Percentiles rank a stretch among this genome's conserved stretches.
phyloP scores from a whole-genome alignment of 2,888 invertebrate species.

The Tipula lateralis region DNA sequence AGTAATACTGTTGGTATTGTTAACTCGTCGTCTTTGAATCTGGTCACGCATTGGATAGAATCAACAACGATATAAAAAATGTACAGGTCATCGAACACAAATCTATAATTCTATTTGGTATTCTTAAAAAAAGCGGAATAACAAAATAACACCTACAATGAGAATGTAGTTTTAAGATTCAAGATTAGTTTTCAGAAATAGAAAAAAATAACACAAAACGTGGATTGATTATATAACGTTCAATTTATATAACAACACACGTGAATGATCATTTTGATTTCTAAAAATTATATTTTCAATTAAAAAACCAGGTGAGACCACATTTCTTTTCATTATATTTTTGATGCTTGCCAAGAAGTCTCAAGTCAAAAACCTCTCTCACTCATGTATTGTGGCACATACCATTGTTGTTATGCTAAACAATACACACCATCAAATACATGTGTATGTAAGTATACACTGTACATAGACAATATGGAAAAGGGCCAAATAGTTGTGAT shows the following conservation, averaged over 20 bases:
- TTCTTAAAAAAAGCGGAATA: slow-evolving; percentile 1
- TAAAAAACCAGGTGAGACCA: neutral
- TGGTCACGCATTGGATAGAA: neutral
- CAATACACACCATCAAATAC: neutral
- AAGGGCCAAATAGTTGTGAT: slow-evolving; percentile 5
- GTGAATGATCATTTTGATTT: neutral
- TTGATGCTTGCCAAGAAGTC: neutral
- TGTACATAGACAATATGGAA: neutral
- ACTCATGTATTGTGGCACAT: neutral
- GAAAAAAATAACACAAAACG: neutral
- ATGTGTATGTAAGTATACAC: neutral
- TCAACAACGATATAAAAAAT: neutral
- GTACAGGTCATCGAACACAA: slow-evolving; percentile 19
- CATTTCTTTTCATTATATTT: neutral
- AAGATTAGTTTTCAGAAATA: slow-evolving; percentile 24
- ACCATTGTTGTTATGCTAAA: neutral
- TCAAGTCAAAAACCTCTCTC: neutral
- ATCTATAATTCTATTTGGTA: slow-evolving; percentile 19
- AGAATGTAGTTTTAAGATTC: slow-evolving; percentile 11
- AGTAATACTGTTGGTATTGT: neutral
- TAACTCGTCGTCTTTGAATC: neutral
- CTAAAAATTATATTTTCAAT: neutral
- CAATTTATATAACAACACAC: neutral
- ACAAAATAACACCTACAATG: slow-evolving; percentile 19
- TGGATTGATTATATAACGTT: slow-evolving; percentile 11